Evolutionary conservation across 2,888 invertebrate species (phyloP), one percentile per base, ranked within the genome.

Genomic region (Orthosia incerta): DNA sequence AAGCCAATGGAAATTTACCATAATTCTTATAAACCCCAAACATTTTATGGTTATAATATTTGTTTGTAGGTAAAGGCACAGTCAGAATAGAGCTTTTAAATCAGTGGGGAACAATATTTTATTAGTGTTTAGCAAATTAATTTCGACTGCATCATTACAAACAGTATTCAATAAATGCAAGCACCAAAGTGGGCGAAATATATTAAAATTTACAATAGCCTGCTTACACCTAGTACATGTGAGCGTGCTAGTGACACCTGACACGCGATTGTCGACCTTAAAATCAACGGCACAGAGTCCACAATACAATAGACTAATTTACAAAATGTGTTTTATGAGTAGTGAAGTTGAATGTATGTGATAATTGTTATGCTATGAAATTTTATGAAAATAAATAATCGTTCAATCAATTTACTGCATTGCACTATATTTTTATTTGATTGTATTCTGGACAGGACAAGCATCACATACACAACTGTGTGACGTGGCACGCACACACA

Each of bases 131-230:
- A 50, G 26, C 16, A 31, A 59, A 57, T 26, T 60, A 45, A 57
- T 55, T 71, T 74, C 71, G 71, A 80, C 67, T 5, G 26, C 23
- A 51, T 65, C 86, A 87, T 87, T 84, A 83, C 86, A 89, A 92
- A 90, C 91, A 91, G 89, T 76, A 89, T 88, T 89, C 91, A 81
- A 89, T 84, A 86, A 85, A 85, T 88, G 91, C 90, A 90, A 94
- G 93, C 94, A 93, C 94, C 93, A 89, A 86, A 88, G 86, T 84
- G 89, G 91, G 90, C 92, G 90, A 86, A 91, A 91, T 89, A 89
- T 89, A 88, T 89, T 89, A 86, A 84, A 76, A 82, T 83, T 71
- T 84, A 87, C 86, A 84, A 80, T 78, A 86, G 76, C 77, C 84
- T 79, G 87, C 87, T 87, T 87, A 88, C 60, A 84, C 65, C 83